Conservation (phyloP, 1,140 invertebrate genomes). For the Drosophila serrata region DNA sequence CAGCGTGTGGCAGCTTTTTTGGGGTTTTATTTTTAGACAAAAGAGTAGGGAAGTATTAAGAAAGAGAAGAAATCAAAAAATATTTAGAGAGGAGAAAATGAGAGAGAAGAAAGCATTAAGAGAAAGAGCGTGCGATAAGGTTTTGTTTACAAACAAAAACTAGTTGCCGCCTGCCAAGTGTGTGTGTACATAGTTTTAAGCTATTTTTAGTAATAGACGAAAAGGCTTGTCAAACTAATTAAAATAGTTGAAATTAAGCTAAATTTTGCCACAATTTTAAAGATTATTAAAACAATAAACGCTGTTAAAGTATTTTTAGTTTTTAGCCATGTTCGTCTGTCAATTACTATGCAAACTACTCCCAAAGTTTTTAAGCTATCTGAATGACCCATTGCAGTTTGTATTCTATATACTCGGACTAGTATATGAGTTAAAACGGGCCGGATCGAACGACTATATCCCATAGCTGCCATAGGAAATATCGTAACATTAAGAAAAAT, state of each 20-base stretch:
- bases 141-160: constrained; percentile 56
- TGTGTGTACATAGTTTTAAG: not conserved
- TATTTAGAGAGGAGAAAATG: not conserved
- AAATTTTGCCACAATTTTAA: not conserved
- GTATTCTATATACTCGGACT: no score
- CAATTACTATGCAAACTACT: no score
- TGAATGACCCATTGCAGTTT: no score
- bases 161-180: not conserved
- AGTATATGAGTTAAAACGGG: no score
- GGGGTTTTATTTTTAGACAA: constrained; percentile 68
- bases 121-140: not conserved
- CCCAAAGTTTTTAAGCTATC: no score
- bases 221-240: constrained; percentile 30
- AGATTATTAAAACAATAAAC: no score
- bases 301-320: no score
- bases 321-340: no score
- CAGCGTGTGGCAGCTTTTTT: constrained; percentile 59
- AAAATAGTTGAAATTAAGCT: constrained; percentile 1
- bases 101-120: not conserved
- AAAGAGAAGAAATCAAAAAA: not conserved
- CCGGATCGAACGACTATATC: no score
- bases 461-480: no score
- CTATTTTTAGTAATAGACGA: constrained; percentile 22
- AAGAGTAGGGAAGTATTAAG: constrained; percentile 35
- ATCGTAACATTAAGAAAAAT: no score